Conservation (phyloP, 35 echinoderm and acorn worm species). For the Apostichopus japonicus region DNA sequence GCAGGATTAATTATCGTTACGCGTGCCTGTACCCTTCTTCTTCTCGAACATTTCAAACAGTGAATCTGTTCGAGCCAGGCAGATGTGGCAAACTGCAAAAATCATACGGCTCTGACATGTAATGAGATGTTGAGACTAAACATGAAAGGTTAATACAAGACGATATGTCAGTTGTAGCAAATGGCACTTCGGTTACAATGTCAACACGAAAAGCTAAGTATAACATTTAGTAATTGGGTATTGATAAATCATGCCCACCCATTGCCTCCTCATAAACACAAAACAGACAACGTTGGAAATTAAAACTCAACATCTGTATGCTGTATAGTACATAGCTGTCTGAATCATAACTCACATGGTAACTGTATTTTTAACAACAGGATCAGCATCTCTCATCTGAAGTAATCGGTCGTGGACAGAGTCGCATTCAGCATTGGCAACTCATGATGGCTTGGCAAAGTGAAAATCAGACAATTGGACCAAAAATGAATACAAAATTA, state of each 20-base stretch:
- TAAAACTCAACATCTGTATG: neutral
- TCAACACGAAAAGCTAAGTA: constrained; percentile 41
- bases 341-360: neutral
- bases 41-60: too few relatives aligned
- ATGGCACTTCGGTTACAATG: neutral
- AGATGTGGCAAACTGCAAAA: neutral
- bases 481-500: too few relatives aligned
- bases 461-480: too few relatives aligned
- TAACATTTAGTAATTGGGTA: constrained; percentile 26
- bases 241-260: constrained; percentile 52
- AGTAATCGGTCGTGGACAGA: too few relatives aligned
- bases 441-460: too few relatives aligned
- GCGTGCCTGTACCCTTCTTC: too few relatives aligned
- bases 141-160: constrained; percentile 9
- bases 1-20: too few relatives aligned
- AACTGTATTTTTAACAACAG: too few relatives aligned
- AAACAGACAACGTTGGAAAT: neutral
- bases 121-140: constrained; percentile 18
- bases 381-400: too few relatives aligned
- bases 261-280: constrained; percentile 29
- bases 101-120: neutral
- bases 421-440: too few relatives aligned
- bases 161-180: constrained; percentile 16
- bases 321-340: neutral
- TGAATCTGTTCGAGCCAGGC: neutral